Conservation (phyloP, 1,140 invertebrate genomes). For the Leucophenga varia region DNA sequence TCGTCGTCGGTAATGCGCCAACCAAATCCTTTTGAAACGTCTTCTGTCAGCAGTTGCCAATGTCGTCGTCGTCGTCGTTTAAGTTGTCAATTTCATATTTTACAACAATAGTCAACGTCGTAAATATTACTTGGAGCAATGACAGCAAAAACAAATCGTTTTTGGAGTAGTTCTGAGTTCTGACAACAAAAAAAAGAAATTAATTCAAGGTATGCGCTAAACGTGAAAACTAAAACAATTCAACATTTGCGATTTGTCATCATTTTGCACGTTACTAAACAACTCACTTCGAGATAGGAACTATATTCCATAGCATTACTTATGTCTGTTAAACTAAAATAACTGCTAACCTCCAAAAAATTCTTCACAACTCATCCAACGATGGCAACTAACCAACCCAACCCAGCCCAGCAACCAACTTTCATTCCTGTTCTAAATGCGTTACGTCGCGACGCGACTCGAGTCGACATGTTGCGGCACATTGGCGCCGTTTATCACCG, state of each 20-base stretch:
- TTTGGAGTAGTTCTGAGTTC: neutral
- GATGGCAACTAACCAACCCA: conserved; percentile 5
- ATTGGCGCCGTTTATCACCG: conserved; percentile 56
- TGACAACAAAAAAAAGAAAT: conserved; percentile 12
- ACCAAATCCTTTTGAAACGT: too few species aligned
- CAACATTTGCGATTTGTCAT: conserved; percentile 51
- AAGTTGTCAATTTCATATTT: conserved; percentile 52
- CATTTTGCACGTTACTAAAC: conserved; percentile 12
- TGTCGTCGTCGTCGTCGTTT: conserved; percentile 18
- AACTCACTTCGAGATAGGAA: conserved; percentile 4
- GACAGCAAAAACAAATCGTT: conserved; percentile 46
- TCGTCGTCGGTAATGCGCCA: too few species aligned
- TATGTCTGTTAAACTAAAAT: conserved; percentile 22
- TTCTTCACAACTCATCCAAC: conserved; percentile 7
- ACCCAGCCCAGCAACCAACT: neutral
- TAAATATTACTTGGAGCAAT: conserved; percentile 52
- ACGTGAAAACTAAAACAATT: conserved; percentile 34
- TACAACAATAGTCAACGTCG: conserved; percentile 53
- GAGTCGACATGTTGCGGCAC: conserved; percentile 46
- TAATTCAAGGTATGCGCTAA: conserved; percentile 8
- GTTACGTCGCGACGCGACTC: conserved; percentile 29
- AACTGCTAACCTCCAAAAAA: conserved; percentile 37
- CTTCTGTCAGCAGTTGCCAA: conserved; percentile 23
- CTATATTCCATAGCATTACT: conserved; percentile 31
- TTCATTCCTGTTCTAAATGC: too few species aligned